Base-by-base conservation (phyloP, 2,888 invertebrate species). In the Rhopalosiphum nymphaeae region DNA sequence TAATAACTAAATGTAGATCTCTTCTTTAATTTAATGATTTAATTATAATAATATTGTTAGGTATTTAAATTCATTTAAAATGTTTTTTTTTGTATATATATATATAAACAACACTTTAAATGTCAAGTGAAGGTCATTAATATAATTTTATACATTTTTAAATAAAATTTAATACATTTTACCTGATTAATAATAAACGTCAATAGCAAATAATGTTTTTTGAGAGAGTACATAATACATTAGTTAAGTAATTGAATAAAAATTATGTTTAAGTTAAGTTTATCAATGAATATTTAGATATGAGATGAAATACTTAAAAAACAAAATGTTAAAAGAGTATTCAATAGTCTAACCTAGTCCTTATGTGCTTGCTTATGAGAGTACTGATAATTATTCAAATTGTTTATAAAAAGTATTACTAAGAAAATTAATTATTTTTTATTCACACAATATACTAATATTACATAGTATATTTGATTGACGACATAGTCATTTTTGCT, bases 111-210 rank as follows among this genome's bases (percentile, higher is more conserved):
- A 78, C 36, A 25, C 36, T 57, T 91, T 16, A 44, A 93, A 93
- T 88, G 92, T 93, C 92, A 93, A 56, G 25, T 89, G 92, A 93
- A 93, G 92, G 92, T 93, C 78, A 56, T 49, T 53, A n/a, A 67
- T 67, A 42, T 44, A 29, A 36, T 21, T 78, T 36, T 7, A 9
- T 9, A 36, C 9, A 78, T 21, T 21, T 2, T 78, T 78, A 9
- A 78, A 78, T 78, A 78, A 2, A 78, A 78, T 78, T 21, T 78
- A 21, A 78, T 36, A 3, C 7, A 67, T 25, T n/a, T n/a, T 67
- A 78, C 36, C 78, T 36, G 21, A n/a, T n/a, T 67, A 36, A 4
- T 67, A 3, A 36, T 78, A 78, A 36, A 36, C 21, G 3, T 78
- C 9, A 78, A 36, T 21, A 21, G 78, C 36, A 21, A 36, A 36